Conservation (phyloP, 35 echinoderm and acorn worm species). For the Anneissia japonica region DNA sequence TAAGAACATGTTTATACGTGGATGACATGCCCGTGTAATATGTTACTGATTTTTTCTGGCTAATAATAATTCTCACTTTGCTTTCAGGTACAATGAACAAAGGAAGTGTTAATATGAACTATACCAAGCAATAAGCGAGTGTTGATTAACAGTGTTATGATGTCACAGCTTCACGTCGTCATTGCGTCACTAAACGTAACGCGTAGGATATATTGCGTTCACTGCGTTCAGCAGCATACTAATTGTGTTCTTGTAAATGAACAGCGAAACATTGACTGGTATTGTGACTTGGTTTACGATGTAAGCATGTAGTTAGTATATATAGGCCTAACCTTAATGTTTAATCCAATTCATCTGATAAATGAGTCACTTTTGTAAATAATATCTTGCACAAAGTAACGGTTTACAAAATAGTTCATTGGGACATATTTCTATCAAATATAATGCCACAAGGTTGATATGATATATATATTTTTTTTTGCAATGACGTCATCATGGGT, state of each 20-base stretch:
- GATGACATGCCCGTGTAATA: no score
- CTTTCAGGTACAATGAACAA: no score
- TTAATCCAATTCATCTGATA: neutral
- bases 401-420: neutral
- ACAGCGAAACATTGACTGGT: neutral
- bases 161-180: neutral
- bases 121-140: no score
- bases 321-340: neutral
- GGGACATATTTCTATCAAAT: neutral
- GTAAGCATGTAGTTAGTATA: neutral
- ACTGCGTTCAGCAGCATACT: neutral
- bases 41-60: no score
- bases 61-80: no score
- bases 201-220: neutral
- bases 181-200: neutral
- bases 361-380: neutral
- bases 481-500: neutral
- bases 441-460: neutral
- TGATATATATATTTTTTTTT: neutral
- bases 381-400: neutral
- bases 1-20: no score
- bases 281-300: neutral
- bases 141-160: neutral
- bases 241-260: neutral
- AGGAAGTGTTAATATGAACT: no score